Evolutionary conservation across 2,113 vertebrate species (phyloP).

Genomic region (Scalopus aquaticus): DNA sequence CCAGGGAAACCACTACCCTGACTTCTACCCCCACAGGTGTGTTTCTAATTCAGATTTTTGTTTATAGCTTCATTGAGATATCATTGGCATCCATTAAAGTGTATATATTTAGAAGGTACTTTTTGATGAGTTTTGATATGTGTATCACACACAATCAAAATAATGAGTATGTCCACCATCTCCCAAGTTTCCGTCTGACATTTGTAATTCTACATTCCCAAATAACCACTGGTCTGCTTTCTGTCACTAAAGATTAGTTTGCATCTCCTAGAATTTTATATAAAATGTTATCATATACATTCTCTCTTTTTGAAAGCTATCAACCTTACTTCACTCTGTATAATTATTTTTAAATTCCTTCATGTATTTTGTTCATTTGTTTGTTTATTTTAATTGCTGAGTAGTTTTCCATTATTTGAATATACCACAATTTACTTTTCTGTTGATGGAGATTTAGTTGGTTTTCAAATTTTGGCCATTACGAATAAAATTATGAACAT

Average conservation of each 20-base stretch:
- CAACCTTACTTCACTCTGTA: constrained; percentile 1
- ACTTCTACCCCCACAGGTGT: neutral
- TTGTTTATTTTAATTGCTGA: neutral
- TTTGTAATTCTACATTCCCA: neutral
- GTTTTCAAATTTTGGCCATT: neutral
- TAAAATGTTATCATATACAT: neutral
- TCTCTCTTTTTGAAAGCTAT: neutral
- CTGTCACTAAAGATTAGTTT: neutral
- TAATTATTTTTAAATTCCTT: neutral
- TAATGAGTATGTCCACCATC: neutral
- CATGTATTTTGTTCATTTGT: neutral
- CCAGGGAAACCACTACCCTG: rapidly evolving
- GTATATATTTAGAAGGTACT: neutral
- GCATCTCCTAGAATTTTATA: neutral
- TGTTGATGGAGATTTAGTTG: neutral
- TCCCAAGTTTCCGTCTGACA: neutral
- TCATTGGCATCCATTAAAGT: neutral
- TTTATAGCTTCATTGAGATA: neutral
- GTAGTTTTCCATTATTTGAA: neutral
- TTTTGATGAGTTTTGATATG: constrained; percentile 8
- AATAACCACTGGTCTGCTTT: neutral
- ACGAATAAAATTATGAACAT: neutral
- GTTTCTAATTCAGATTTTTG: neutral
- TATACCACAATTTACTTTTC: neutral
- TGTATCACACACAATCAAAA: neutral